phyloP scores from a whole-genome alignment of 2,888 invertebrate species.

The Myopa tessellatipennis region DNA sequence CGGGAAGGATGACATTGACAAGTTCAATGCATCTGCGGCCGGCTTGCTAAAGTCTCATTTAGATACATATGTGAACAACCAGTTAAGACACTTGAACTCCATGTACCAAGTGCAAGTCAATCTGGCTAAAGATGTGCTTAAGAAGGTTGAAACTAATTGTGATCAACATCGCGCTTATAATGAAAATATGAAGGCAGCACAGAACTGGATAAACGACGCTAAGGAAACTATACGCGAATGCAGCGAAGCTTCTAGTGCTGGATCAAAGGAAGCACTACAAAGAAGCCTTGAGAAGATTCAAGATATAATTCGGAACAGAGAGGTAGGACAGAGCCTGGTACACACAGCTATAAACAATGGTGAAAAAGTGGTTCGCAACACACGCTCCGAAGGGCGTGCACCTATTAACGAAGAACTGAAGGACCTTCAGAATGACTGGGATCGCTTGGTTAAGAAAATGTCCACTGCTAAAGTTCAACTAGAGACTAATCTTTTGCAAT shows the following conservation, averaged over 20 bases:
- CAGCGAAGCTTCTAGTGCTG: conserved; percentile 78
- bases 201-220: conserved; percentile 88
- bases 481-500: conserved; percentile 90
- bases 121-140: conserved; percentile 87
- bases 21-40: conserved; percentile 83
- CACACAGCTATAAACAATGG: conserved; percentile 90
- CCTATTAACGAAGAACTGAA: conserved; percentile 87
- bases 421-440: conserved; percentile 93
- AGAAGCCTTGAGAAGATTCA: conserved; percentile 82
- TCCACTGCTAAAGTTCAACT: conserved; percentile 90
- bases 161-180: conserved; percentile 88
- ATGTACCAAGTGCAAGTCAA: conserved; percentile 90
- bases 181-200: conserved; percentile 79
- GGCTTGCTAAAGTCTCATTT: conserved; percentile 83
- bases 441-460: conserved; percentile 89
- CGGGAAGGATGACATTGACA: conserved; percentile 85
- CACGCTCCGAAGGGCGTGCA: conserved; percentile 89
- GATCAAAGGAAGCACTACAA: conserved; percentile 86
- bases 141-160: conserved; percentile 89
- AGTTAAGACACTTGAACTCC: conserved; percentile 85
- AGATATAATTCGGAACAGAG: conserved; percentile 82
- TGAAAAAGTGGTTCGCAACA: conserved; percentile 88
- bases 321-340: conserved; percentile 87
- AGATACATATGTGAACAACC: conserved; percentile 88
- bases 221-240: conserved; percentile 84